These are phyloP conservation scores for Alligator sinensis DNA, from an alignment of 2,113 vertebrate species.

Conservation along the genomic window DNA sequence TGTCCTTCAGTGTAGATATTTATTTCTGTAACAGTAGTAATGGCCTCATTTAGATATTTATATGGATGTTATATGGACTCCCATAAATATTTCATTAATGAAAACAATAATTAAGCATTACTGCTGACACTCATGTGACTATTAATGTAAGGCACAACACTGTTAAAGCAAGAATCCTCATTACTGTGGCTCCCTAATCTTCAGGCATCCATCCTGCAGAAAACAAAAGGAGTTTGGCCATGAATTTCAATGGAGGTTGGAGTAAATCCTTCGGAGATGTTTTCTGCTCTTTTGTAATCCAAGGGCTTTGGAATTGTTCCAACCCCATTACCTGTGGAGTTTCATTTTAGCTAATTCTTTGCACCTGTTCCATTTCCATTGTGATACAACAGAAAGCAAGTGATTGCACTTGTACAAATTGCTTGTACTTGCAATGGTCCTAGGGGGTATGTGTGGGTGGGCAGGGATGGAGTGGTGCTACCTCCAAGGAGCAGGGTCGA, in stretches of 20 bases:
- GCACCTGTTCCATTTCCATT: not conserved
- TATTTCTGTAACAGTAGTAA: not conserved
- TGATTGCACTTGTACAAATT: not conserved
- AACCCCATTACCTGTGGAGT: too few species aligned
- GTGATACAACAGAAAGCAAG: not conserved
- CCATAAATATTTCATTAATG: constrained; percentile 19
- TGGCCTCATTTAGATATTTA: not conserved
- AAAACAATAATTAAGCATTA: constrained; percentile 35
- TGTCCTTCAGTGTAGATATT: constrained; percentile 22
- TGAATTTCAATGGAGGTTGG: not conserved
- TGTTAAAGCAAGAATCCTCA: not conserved
- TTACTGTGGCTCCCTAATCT: not conserved
- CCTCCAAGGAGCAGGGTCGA: too few species aligned
- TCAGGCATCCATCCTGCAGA: rapidly evolving
- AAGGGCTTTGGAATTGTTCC: not conserved
- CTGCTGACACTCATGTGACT: rapidly evolving
- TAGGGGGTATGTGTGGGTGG: too few species aligned
- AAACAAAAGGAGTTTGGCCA: not conserved
- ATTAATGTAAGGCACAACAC: not conserved
- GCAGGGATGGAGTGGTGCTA: too few species aligned
- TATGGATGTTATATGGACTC: not conserved
- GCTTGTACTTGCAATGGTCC: not conserved
- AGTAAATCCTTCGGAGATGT: not conserved
- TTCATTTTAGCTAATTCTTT: not conserved
- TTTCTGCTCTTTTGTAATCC: not conserved